Base-by-base conservation (phyloP, 2,113 vertebrate species). In the Tychaedon coryphoeus region DNA sequence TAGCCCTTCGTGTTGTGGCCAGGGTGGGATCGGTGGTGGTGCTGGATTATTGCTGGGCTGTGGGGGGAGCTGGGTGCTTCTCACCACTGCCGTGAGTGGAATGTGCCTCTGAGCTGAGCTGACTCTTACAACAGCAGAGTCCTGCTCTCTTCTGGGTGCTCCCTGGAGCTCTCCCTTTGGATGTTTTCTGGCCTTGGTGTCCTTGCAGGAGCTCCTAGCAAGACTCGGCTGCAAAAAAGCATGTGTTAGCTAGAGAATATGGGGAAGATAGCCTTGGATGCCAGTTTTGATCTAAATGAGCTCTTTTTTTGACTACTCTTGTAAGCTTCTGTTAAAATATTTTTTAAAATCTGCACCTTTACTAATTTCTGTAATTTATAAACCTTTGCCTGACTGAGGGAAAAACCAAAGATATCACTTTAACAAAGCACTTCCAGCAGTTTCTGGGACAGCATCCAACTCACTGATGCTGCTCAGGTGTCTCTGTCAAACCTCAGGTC, bases 1-100 rank as follows among this genome's bases (percentile, higher is more conserved):
- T 12, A 29, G 4, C 25, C 25, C 25, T 62, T 43, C 0, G 1
- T 40, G 31, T 11, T 62, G 57, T 54, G 67, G 26, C 19, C 0
- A 0, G 11, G 11, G 16, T 2, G 3, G 26, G 31, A 23, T 54
- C 4, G 9, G n/a, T 79, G 64, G 11, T 90, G 42, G 13, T 77
- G 60, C 69, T 36, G 34, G 50, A 13, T 64, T 77, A 3, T 60
- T 53, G 40, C 79, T 58, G 43, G 28, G 6, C 42, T 75, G 26
- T 29, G 79, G 11, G 74, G 38, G 20, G 43, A 42, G 42, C 67
- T 66, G 58, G 15, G 13, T 73, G 31, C 34, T 85, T 43, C 48
- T 87, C 24, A 40, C 31, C 9, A 9, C 20, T 75, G 54, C 42
- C 29, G 2, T 9, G 25, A 40, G 20, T 15, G 12, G 48, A 5